Conservation (phyloP, 2,888 invertebrate species). For the Carcina quercana region DNA sequence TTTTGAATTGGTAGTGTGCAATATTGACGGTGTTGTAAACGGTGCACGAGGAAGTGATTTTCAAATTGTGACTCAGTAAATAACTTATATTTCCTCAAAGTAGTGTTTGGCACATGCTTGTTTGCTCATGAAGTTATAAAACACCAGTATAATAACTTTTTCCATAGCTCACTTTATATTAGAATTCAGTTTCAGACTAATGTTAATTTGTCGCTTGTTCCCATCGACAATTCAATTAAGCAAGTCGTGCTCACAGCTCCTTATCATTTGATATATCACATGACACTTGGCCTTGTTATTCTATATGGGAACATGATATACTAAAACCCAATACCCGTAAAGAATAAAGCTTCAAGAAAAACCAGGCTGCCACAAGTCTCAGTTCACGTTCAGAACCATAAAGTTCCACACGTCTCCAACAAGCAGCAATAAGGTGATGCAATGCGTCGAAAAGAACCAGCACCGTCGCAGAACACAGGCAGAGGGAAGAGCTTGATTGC, state of each 20-base stretch:
- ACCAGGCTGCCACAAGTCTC: conserved; percentile 31
- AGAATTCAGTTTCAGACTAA: too few relatives aligned
- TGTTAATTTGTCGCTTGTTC: too few relatives aligned
- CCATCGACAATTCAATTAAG: too few relatives aligned
- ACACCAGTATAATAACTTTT: too few relatives aligned
- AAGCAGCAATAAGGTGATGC: conserved; percentile 8
- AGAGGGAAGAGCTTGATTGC: conserved; percentile 56
- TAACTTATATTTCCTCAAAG: too few relatives aligned
- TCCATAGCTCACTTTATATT: too few relatives aligned
- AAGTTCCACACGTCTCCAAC: conserved; percentile 38
- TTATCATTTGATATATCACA: conserved; percentile 66
- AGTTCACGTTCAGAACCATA: conserved; percentile 38
- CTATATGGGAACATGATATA: conserved; percentile 57
- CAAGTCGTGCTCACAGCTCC: conserved; percentile 56
- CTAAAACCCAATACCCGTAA: conserved; percentile 47
- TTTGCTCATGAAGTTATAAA: too few relatives aligned
- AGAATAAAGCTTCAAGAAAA: conserved; percentile 43
- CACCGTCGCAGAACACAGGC: conserved; percentile 29
- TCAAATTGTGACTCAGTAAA: too few relatives aligned
- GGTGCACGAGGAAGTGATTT: too few relatives aligned
- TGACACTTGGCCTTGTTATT: conserved; percentile 54
- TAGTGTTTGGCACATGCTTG: too few relatives aligned
- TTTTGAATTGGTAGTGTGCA: too few relatives aligned
- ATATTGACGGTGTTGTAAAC: too few relatives aligned
- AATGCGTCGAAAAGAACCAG: conserved; percentile 56